Base-by-base conservation (phyloP, 2,888 invertebrate species). In the Acleris holmiana region DNA sequence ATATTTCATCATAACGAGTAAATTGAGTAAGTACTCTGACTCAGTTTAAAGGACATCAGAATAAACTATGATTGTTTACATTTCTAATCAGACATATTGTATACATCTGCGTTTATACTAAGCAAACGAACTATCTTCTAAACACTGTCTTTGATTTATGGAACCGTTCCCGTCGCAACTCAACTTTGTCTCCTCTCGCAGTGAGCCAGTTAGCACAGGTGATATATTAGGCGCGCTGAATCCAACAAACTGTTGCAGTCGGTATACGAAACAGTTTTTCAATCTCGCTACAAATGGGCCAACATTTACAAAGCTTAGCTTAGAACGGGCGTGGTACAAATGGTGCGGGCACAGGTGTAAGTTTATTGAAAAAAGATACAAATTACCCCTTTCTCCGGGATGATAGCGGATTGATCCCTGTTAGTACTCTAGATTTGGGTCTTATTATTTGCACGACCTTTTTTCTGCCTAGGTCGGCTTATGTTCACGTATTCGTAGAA, bases 311-410 rank as follows among this genome's bases (percentile, higher is more conserved):
- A 89, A 83, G 84, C 86, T 86, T 83, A 82, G 85, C 84, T 88
- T 84, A 85, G 84, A 84, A 84, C 78, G 82, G 81, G 78, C 75
- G 73, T 73, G 73, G 80, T 85, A 84, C 84, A 87, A 90, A 86
- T 85, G 83, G 86, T 69, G 76, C 73, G 77, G 73, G 79, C 86
- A 80, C 90, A 91, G 90, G 91, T 92, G 91, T 84, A 88, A 80
- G 79, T 89, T 87, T 91, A 91, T 90, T 91, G 89, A 89, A 91
- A 90, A 91, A 89, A 89, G 86, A 89, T 86, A 89, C 86, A 87
- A 89, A 91, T 89, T 85, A 86, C 89, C 83, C 83, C 80, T 86
- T 87, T 84, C 80, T 80, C 78, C 78, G 72, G 78, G 82, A 82
- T 86, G 84, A 85, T 85, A 82, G 75, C 70, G 76, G 78, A 83